Evolutionary conservation across 2,888 invertebrate genomes (phyloP).

Genomic region (Agelastica alni): DNA sequence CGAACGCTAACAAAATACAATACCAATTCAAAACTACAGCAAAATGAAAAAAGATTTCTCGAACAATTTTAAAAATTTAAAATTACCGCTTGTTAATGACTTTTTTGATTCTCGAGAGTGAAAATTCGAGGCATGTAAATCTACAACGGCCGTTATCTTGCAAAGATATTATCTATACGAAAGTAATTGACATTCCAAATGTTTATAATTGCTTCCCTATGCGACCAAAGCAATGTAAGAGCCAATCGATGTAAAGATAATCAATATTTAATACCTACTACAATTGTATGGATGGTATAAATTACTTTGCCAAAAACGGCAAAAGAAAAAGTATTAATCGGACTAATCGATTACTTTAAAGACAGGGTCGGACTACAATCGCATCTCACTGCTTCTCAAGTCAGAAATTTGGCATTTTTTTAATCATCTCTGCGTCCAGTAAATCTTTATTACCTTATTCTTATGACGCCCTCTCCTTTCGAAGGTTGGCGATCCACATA

Average conservation of each 20-base stretch:
- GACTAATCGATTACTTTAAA: not conserved
- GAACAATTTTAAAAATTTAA: too few relatives aligned
- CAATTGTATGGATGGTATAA: slow-evolving; percentile 29
- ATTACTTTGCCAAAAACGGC: slow-evolving; percentile 30
- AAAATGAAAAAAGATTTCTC: too few relatives aligned
- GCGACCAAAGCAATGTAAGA: slow-evolving; percentile 23
- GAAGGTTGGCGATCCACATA: too few relatives aligned
- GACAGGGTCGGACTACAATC: not conserved
- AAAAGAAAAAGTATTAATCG: slow-evolving; percentile 15
- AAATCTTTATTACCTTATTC: too few relatives aligned
- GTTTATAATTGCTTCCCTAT: slow-evolving; percentile 31
- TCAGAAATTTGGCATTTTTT: too few relatives aligned
- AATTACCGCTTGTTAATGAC: not conserved
- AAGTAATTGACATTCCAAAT: slow-evolving; percentile 27
- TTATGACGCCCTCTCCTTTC: too few relatives aligned
- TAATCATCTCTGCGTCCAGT: too few relatives aligned
- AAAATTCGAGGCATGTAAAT: slow-evolving; percentile 21
- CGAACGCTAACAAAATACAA: too few relatives aligned
- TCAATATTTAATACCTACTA: slow-evolving; percentile 36
- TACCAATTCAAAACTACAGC: too few relatives aligned
- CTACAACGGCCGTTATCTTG: slow-evolving; percentile 17
- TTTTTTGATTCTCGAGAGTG: slow-evolving; percentile 13
- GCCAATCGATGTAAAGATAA: slow-evolving; percentile 35
- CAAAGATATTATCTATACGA: slow-evolving; percentile 23
- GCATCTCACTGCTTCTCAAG: too few relatives aligned